Evolutionary conservation across 2,888 invertebrate species (phyloP), one percentile per base, ranked within the genome.

Genomic region (Sesia bembeciformis): DNA sequence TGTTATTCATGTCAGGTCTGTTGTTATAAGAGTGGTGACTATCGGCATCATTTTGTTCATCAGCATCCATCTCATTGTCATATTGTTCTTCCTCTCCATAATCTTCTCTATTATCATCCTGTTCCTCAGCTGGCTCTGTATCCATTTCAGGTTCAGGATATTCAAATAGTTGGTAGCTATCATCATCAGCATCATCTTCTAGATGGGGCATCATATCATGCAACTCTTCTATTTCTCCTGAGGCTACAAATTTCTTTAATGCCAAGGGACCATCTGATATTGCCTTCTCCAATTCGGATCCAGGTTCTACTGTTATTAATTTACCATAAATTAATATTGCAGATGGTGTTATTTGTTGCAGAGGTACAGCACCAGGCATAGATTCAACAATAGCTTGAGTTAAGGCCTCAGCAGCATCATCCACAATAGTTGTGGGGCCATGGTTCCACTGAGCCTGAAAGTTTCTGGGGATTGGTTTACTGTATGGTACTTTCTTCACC

Each of bases 391-490:
- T 92, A 51, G 94, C 91, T 74, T 94, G 94, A 66, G 93, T 91
- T 55, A 94, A 84, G 60, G 93, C 92, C 69, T 95, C 95, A 58
- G 77, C 72, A 53, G 82, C 68, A 57, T 81, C 74, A 57, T 92
- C 92, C 58, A 90, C 87, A 4, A 39, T 5, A 42, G 89, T 84
- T 52, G 92, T 90, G 40, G 85, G 82, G 54, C 94, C 93, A 75
- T 95, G 95, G 69, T 96, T 96, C 98, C 98, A 98, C 64, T 97
- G 97, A n/a, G 96, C 96, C 86, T 98, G 97, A 89, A 98, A 98
- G 73, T 97, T 96, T 67, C 96, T 93, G 3, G 98, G 98, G 77
- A 98, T 98, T 8, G 98, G 98, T 81, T 98, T 97, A 66, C 97
- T 96, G 74, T 97, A 98, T 4, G 98, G 98, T 54, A 97, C 96